Percentiles rank a stretch among this genome's conserved stretches.
Conservation (phyloP, 2,888 invertebrate species). For the Meteorus colon region DNA sequence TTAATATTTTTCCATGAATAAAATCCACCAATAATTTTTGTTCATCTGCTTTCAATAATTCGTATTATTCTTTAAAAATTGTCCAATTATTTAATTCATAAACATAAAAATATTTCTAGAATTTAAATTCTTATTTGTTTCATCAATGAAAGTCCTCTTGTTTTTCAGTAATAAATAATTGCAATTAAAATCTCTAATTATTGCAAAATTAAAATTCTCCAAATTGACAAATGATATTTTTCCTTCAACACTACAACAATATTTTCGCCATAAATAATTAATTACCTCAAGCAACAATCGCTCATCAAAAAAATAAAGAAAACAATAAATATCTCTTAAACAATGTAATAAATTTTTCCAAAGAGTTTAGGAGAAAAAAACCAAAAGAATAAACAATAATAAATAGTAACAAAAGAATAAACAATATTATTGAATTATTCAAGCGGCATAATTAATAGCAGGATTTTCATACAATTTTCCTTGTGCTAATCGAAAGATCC, state of each 20-base stretch:
- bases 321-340: not conserved
- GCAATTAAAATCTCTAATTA: not conserved
- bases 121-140: too few species aligned
- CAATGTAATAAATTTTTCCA: not conserved
- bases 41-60: too few species aligned
- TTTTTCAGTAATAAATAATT: not conserved
- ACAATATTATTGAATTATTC: not conserved
- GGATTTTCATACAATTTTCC: constrained; percentile 14
- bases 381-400: not conserved
- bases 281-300: too few species aligned
- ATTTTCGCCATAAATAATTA: too few species aligned
- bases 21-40: too few species aligned
- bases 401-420: not conserved
- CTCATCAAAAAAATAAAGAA: too few species aligned
- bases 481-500: constrained; percentile 6
- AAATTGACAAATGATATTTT: too few species aligned
- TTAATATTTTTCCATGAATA: not conserved
- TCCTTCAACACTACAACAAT: too few species aligned
- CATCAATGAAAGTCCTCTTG: too few species aligned
- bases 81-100: too few species aligned
- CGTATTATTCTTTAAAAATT: too few species aligned
- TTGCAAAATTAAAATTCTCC: not conserved
- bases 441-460: constrained; percentile 22
- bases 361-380: not conserved
- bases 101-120: too few species aligned